phyloP scores from a whole-genome alignment of 2,888 invertebrate genomes.

The Drosophila infuscata region DNA sequence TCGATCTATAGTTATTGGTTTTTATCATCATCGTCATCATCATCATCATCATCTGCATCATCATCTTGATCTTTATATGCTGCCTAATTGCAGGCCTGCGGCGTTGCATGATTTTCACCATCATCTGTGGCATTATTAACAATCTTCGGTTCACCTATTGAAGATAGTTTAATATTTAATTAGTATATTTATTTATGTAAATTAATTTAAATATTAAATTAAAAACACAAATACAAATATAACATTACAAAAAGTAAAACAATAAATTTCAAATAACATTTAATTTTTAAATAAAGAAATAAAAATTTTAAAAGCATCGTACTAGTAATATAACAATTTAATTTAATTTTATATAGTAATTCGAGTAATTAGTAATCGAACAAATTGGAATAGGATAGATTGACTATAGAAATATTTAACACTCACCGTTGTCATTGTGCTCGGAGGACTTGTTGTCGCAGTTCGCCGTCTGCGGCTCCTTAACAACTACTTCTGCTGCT shows the following conservation, averaged over 20 bases:
- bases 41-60: constrained; percentile 20
- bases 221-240: too few species aligned
- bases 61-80: constrained; percentile 9
- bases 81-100: constrained; percentile 83
- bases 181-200: not conserved
- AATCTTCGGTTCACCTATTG: constrained; percentile 83
- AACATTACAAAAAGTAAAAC: too few species aligned
- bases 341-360: too few species aligned
- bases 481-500: constrained; percentile 46
- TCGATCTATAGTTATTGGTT: constrained; percentile 53
- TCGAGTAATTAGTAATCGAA: not conserved
- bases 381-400: not conserved
- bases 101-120: constrained; percentile 79
- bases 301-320: too few species aligned
- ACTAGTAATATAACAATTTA: too few species aligned
- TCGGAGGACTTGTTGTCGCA: constrained; percentile 69
- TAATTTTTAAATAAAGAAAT: too few species aligned
- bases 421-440: constrained; percentile 75
- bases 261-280: too few species aligned
- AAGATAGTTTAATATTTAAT: constrained; percentile 1
- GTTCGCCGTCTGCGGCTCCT: constrained; percentile 48
- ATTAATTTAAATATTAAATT: too few species aligned
- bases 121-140: constrained; percentile 76
- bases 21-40: constrained; percentile 40
- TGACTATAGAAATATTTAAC: not conserved